Base-by-base conservation (phyloP, 1,140 invertebrate genomes). In the Panagrolaimus sp. region DNA sequence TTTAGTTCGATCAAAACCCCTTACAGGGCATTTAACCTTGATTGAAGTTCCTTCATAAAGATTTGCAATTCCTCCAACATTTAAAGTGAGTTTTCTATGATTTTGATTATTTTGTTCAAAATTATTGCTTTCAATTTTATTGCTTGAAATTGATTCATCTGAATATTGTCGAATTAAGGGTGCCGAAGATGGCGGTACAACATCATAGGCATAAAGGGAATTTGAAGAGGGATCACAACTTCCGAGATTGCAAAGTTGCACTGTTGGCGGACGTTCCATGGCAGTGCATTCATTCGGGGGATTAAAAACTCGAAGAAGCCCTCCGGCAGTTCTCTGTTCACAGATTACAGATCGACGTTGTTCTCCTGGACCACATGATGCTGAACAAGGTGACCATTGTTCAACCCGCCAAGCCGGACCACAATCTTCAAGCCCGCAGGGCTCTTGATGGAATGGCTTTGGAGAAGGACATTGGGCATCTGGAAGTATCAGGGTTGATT, bases 401-500 rank as follows among this genome's bases (percentile, higher is more conserved):
- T 90, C 90, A 43, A 71, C 86, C 68, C 90, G 88, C 93, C 93
- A 96, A 65, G 89, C 86, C 0, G 92, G 88, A 0, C 91, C 91
- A 83, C 93, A 96, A 84, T 94, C 91, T 52, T 91, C 87, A 6
- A 93, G 89, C 80, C 94, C 94, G 85, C 93, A 96, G 80, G 91
- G 90, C 83, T 92, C 90, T 32, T 92, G 87, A 79, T 92, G 90
- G 7, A 88, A 87, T 0, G 93, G 92, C 3, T 89, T 88, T 3
- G 90, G 91, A 78, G 92, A 89, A 0, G 91, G 90, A 82, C 93
- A 96, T 88, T 91, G 90, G 79, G 89, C 89, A 85, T 91, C 91
- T 1, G 91, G 90, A 21, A 96, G 90, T 1, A 91, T 87, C 17
- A 94, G 89, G 89, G 88, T 43, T 89, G 72, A 86, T 64, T 90